Conservation (phyloP, 1,140 invertebrate species). For the Pentalonia nigronervosa region DNA sequence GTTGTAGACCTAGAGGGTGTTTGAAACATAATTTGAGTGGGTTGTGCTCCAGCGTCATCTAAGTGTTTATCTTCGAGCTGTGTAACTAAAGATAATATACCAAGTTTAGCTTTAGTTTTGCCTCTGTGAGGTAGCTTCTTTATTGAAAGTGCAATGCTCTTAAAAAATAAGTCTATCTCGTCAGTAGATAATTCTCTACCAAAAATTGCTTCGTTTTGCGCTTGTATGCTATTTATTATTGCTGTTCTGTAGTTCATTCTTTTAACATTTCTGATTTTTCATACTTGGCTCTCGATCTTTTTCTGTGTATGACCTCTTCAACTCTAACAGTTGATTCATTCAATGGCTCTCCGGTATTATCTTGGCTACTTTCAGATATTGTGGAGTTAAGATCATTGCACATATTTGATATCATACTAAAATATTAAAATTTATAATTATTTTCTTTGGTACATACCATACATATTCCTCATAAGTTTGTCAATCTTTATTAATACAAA, state of each 20-base stretch:
- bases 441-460: too few species aligned
- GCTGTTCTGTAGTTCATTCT: not conserved
- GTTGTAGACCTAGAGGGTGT: not conserved
- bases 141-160: not conserved
- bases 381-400: too few species aligned
- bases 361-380: too few species aligned
- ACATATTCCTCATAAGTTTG: too few species aligned
- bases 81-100: not conserved
- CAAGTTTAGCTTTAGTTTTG: not conserved
- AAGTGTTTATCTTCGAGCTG: not conserved
- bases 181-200: not conserved
- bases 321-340: too few species aligned
- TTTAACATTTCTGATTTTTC: not conserved
- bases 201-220: not conserved
- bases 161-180: constrained; percentile 7
- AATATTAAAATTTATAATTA: too few species aligned
- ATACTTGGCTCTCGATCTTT: not conserved
- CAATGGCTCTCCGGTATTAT: too few species aligned
- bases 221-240: constrained; percentile 25
- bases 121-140: not conserved
- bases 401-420: too few species aligned
- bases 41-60: not conserved
- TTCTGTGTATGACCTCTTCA: too few species aligned
- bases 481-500: too few species aligned
- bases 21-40: not conserved